Evolutionary conservation across 2,797 vertebrate genomes (phyloP), one percentile per base, ranked within the genome.

Genomic region (Alauda arvensis): DNA sequence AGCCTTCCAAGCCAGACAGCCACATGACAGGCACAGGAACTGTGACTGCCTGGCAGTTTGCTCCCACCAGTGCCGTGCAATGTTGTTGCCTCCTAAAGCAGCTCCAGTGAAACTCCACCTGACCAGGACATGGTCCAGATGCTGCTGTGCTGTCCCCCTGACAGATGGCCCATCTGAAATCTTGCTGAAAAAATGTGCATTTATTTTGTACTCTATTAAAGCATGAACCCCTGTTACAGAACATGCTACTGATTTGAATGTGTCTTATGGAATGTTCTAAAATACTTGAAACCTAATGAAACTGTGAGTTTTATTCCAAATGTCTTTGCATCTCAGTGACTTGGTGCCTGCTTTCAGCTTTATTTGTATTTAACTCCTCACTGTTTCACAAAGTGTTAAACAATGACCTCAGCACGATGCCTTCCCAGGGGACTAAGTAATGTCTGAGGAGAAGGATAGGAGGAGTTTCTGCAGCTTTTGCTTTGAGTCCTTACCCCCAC

Each of bases 61-160:
- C 19, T 55, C 16, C 37, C 1, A 2, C 19, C 1, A 0, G 18
- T 20, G 4, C 15, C 20, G 7, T 14, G 29, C 0, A 2, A 37
- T 4, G 12, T 8, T 61, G 7, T 8, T 49, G 25, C 6, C 19
- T 63, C 48, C 3, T 21, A 31, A 74, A 62, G 40, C 29, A 39
- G 15, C 17, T 25, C 19, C 15, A 8, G 6, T 3, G 19, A 18
- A 63, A 4, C 3, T 14, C 9, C 19, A 46, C 9, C 18, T 0
- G 1, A 23, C 2, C 33, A 37, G 40, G 3, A 45, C 0, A 0
- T 37, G 28, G 3, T 21, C 29, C 24, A 76, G 39, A 24, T 0
- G 2, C 9, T 39, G 31, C 49, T 52, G 23, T 2, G 3, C 23
- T 40, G 6, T 28, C 8, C 59, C 23, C 3, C 16, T 55, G 19